A percentile compares a stretch with the other conserved stretches of the same genome.
Evolutionary conservation across 2,888 invertebrate species (phyloP).

Genomic region (Drosophila paramelanica): DNA sequence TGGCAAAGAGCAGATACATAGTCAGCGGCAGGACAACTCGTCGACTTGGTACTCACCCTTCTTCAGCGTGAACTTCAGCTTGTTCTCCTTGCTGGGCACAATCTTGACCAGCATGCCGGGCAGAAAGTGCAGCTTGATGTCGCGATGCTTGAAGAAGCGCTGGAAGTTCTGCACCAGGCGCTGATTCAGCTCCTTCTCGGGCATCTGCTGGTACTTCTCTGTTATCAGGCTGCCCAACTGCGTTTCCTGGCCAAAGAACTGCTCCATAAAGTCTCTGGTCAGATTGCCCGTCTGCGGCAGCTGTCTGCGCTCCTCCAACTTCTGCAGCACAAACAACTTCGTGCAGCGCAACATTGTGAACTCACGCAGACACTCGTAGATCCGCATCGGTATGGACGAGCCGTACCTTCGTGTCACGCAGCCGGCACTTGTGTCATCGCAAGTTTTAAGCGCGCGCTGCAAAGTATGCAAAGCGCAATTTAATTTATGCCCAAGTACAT

Average conservation of each 20-base stretch:
- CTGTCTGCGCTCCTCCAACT: conserved; percentile 84
- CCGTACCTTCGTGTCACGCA: conserved; percentile 80
- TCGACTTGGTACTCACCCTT: conserved; percentile 69
- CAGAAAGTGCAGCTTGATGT: conserved; percentile 86
- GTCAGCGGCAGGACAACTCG: background rate
- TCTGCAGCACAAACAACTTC: conserved; percentile 86
- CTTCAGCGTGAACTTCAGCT: conserved; percentile 85
- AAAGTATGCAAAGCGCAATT: conserved; percentile 50
- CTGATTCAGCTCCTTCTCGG: conserved; percentile 86
- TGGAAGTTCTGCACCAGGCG: conserved; percentile 86
- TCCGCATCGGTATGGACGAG: conserved; percentile 83
- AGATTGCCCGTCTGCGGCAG: conserved; percentile 76
- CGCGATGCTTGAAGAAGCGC: conserved; percentile 86
- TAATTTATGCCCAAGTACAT: background rate
- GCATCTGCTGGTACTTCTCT: conserved; percentile 86
- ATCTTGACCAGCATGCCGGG: conserved; percentile 86
- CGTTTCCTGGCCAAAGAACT: conserved; percentile 81
- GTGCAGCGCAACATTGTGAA: conserved; percentile 86
- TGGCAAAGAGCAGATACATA: conserved; percentile 10
- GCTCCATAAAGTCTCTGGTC: conserved; percentile 83
- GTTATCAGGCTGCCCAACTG: conserved; percentile 77
- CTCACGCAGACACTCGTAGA: conserved; percentile 83
- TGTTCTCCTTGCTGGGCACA: conserved; percentile 86
- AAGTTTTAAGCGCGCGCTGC: conserved; percentile 48
- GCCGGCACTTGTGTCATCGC: conserved; percentile 53